Percentiles rank a stretch among this genome's conserved stretches.
Conservation (phyloP, 2,113 vertebrate species). For the Pelmatolapia mariae region DNA sequence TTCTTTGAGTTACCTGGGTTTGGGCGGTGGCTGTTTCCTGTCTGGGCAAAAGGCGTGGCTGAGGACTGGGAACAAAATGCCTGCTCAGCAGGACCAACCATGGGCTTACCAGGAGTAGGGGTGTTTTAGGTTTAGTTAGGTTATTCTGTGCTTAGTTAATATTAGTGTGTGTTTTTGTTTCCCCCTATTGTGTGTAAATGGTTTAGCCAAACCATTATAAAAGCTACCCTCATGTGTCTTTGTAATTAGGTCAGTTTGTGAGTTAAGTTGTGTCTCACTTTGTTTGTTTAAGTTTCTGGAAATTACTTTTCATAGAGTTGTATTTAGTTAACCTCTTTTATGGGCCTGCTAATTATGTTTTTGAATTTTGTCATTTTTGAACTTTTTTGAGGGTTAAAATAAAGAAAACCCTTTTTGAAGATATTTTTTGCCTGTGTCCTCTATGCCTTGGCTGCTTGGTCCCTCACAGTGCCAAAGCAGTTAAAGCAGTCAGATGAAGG, state of each 20-base stretch:
- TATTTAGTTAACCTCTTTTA: neutral
- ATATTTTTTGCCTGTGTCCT: neutral
- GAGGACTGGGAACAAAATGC: neutral
- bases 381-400: neutral
- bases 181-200: neutral
- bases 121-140: neutral
- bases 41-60: neutral
- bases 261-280: neutral
- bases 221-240: neutral
- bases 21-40: neutral
- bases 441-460: neutral
- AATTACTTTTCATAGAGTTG: neutral
- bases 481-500: neutral
- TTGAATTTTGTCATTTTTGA: neutral
- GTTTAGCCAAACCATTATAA: neutral
- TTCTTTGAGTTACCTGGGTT: neutral
- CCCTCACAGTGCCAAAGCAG: neutral
- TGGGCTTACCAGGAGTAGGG: too few relatives aligned
- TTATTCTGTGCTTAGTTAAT: neutral
- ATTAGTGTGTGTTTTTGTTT: neutral
- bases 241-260: neutral
- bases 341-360: neutral
- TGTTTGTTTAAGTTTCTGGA: neutral
- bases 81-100: neutral
- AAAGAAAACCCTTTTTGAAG: neutral